Percentiles rank a stretch among this genome's conserved stretches.
These are phyloP conservation scores for Pantherophis guttatus DNA, from an alignment of 2,113 vertebrate genomes.

Conservation along the genomic window DNA sequence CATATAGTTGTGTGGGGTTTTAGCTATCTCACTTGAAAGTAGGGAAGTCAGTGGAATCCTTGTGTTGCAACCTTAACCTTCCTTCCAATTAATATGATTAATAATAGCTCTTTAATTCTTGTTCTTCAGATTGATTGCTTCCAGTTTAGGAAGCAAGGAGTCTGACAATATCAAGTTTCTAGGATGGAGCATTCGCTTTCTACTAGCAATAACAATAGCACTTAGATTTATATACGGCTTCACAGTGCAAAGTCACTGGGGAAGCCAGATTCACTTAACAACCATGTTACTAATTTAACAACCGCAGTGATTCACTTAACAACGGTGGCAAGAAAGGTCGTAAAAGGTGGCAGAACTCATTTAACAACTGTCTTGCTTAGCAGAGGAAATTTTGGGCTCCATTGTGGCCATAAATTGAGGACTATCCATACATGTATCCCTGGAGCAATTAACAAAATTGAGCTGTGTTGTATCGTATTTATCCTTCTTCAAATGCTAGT, in stretches of 20 bases:
- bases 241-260: background rate
- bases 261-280: background rate
- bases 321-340: background rate
- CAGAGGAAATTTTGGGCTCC: background rate
- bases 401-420: background rate
- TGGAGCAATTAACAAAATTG: background rate
- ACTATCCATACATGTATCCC: background rate
- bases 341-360: background rate
- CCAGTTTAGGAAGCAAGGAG: too few relatives aligned
- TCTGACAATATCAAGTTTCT: background rate
- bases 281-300: background rate
- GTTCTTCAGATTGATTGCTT: background rate
- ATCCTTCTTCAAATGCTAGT: background rate
- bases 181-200: background rate
- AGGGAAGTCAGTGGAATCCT: background rate
- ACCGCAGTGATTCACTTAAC: background rate
- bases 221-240: too few relatives aligned
- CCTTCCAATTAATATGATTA: background rate
- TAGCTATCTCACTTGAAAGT: background rate
- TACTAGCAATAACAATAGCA: background rate
- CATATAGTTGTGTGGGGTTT: background rate
- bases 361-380: background rate
- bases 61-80: background rate
- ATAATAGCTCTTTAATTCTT: background rate
- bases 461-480: too few relatives aligned